These are phyloP conservation scores for Parotia lawesii DNA, from an alignment of 2,113 vertebrate species.

Conservation along the genomic window DNA sequence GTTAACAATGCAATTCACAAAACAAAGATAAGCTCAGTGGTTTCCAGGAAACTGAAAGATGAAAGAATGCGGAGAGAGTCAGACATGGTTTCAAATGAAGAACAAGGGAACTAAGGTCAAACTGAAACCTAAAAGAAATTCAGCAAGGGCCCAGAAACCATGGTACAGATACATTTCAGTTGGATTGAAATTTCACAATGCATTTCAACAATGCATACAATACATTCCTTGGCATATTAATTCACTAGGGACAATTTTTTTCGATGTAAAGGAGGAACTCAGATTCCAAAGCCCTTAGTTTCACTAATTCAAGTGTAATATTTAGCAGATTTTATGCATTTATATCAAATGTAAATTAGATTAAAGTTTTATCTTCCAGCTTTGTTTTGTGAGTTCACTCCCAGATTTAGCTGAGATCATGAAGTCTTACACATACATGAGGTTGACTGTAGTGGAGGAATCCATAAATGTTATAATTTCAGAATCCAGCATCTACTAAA, in stretches of 20 bases:
- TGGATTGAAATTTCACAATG: slow-evolving; percentile 32
- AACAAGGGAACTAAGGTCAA: slow-evolving; percentile 67
- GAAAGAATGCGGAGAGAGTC: slow-evolving; percentile 73
- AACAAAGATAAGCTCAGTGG: slow-evolving; percentile 71
- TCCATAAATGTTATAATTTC: not conserved
- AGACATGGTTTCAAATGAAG: slow-evolving; percentile 57
- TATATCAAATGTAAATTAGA: not conserved
- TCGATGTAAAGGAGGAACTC: not conserved
- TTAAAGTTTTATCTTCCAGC: not conserved
- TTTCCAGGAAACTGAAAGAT: slow-evolving; percentile 78
- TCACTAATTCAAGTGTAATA: slow-evolving; percentile 18
- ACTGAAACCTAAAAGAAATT: slow-evolving; percentile 59
- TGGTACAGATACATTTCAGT: slow-evolving; percentile 8
- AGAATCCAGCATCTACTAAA: not conserved
- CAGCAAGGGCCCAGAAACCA: slow-evolving; percentile 49
- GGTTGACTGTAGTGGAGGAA: not conserved
- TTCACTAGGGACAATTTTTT: slow-evolving; percentile 19
- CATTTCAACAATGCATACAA: slow-evolving; percentile 56
- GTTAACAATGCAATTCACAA: slow-evolving; percentile 74
- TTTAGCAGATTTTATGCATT: not conserved
- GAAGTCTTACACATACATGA: not conserved
- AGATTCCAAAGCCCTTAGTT: not conserved
- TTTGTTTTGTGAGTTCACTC: not conserved
- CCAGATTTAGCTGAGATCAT: not conserved
- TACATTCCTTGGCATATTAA: slow-evolving; percentile 47